These are phyloP conservation scores for Caenorhabditis afra DNA, from an alignment of 2,888 invertebrate genomes.

Conservation along the genomic window DNA sequence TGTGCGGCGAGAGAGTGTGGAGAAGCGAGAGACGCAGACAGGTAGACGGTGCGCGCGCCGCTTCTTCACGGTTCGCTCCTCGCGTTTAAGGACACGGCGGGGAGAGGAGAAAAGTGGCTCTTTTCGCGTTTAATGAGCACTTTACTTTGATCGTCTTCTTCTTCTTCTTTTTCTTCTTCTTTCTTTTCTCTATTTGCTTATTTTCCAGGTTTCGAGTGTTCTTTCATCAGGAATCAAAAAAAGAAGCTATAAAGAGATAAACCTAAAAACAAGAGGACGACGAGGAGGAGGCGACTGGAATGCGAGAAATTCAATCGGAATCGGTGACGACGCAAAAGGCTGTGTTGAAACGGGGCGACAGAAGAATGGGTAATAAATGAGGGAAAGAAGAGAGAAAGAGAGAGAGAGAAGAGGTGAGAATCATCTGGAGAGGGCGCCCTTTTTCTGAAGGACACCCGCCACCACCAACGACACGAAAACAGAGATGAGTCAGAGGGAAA, in stretches of 20 bases:
- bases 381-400: constrained; percentile 9
- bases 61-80: constrained; percentile 3
- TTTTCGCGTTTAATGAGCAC: too few relatives aligned
- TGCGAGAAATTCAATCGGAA: constrained; percentile 20
- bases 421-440: not conserved
- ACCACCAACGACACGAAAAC: too few relatives aligned
- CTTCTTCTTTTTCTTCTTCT: too few relatives aligned
- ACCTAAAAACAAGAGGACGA: constrained; percentile 7
- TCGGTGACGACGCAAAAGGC: not conserved
- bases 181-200: too few relatives aligned
- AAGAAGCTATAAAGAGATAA: constrained; percentile 4
- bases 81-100: too few relatives aligned
- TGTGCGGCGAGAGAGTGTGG: not conserved
- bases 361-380: constrained; percentile 56
- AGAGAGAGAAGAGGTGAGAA: constrained; percentile 22
- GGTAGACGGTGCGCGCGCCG: not conserved
- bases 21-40: constrained; percentile 7
- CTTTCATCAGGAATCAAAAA: too few relatives aligned
- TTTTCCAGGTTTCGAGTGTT: too few relatives aligned
- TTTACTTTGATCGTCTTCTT: not conserved
- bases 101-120: not conserved
- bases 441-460: not conserved
- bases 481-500: too few relatives aligned
- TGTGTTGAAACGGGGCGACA: not conserved
- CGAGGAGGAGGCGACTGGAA: constrained; percentile 11